Evolutionary conservation across 2,797 vertebrate species (phyloP), one percentile per base, ranked within the genome.

Genomic region (Semotilus atromaculatus): DNA sequence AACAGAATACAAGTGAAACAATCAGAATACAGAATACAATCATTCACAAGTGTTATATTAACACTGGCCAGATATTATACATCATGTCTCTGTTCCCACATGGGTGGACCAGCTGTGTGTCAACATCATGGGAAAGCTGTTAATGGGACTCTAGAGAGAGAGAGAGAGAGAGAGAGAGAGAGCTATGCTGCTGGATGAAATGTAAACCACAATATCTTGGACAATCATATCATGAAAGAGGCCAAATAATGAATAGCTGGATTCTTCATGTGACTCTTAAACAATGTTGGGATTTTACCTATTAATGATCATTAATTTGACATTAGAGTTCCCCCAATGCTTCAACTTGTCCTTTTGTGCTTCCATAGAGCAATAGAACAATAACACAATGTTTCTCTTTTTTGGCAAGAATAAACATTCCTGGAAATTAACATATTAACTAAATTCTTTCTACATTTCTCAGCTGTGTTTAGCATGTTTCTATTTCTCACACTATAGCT

Each of bases 381-480:
- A 26, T 29, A 23, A 34, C 48, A 58, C 36, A 70, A 19, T 71
- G 74, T 45, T 78, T 78, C 26, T 45, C 18, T 68, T 36, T 70
- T 78, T 71, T 71, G 51, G 29, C 64, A 36, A 68, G 21, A 78
- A 77, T 58, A 43, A 70, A 68, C 79, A 70, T 67, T 74, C 34
- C 55, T 36, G 21, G 82, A 55, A 70, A 66, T 84, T 53, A 62
- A 62, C 31, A 19, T 77, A 55, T 72, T 58, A 19, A 43, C 48
- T 77, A 48, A 40, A 85, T 90, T 91, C 86, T 89, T 91, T 68
- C 80, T 84, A 53, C 68, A 62, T 88, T 91, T 90, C 86, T 89
- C 87, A 21, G 40, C 71, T 78, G 80, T 90, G 77, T 92, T 92
- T 93, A 70, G 62, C 68, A 64, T 85, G 81, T 4, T 67, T 85